Evolutionary conservation across 2,113 vertebrate genomes (phyloP), one percentile per base, ranked within the genome.

Genomic region (Cebidichthys violaceus): DNA sequence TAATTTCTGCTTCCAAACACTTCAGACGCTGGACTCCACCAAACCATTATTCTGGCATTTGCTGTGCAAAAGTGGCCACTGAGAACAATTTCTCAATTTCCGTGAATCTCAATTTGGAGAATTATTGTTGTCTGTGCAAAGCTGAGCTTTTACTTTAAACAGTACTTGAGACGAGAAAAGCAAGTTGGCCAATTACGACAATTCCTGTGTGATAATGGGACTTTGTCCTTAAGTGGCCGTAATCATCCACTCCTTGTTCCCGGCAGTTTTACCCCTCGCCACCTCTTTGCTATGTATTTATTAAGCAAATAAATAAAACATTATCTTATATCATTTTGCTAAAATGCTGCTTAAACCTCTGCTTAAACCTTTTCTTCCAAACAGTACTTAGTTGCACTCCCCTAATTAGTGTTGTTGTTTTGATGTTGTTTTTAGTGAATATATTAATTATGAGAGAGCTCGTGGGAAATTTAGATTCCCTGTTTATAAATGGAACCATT

Each of bases 391-490:
- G 57, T 81, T 52, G 27, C 41, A 29, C 11, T 77, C 57, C 33
- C 29, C 55, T 79, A 86, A 89, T 89, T 86, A 88, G 88, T 79
- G 73, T 57, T 77, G 76, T 70, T 86, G 84, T 90, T 88, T 87
- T 81, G 55, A 54, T 77, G 71, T 60, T 54, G 20, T 54, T 54
- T 54, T 54, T 37, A 37, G 73, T 2, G 20, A 79, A 84, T 86
- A 57, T 82, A 90, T 88, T 75, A 84, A 85, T 89, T 78, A 87
- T 52, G 78, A 86, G 39, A 17, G 35, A 69, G 70, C 89, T 84
- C 86, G 33, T 85, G 89, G 88, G 90, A 86, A 84, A 79, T 37
- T 70, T 39, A 64, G 29, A 65, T 64, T 75, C 62, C 39, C 18
- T 57, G 37, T 88, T 82, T 88, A 52, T 67, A 33, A 74, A 62